Percentiles rank a stretch among this genome's conserved stretches.
Evolutionary conservation across 2,797 vertebrate genomes (phyloP).

Genomic region (Stomatorhinus walkeri): DNA sequence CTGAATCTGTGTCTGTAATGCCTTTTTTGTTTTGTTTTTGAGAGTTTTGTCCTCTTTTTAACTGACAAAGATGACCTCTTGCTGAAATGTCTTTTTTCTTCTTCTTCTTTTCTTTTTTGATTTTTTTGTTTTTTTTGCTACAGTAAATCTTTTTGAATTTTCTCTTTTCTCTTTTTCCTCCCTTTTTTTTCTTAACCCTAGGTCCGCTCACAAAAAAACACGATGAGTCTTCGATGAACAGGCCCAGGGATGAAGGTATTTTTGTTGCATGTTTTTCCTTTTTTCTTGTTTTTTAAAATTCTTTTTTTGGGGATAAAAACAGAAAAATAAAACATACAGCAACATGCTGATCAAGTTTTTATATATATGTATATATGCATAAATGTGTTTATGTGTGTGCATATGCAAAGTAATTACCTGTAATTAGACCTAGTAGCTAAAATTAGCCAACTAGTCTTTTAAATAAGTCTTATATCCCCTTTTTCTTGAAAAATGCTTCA

Average conservation of each 20-base stretch:
- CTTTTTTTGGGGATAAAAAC: constrained; percentile 25
- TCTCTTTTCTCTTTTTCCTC: constrained; percentile 61
- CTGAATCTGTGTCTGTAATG: constrained; percentile 31
- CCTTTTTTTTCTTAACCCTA: constrained; percentile 63
- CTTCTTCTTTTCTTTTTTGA: constrained; percentile 39
- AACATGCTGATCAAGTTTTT: constrained; percentile 6
- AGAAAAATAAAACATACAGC: constrained; percentile 17
- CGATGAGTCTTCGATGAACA: constrained; percentile 82
- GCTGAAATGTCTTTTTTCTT: constrained; percentile 37
- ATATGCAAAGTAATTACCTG: neutral
- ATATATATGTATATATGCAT: constrained; percentile 14
- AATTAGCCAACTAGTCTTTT: neutral
- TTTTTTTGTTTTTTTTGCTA: constrained; percentile 38
- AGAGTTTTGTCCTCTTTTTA: constrained; percentile 32
- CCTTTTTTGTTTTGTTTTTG: constrained; percentile 27
- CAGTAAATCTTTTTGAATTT: constrained; percentile 52
- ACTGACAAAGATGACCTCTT: constrained; percentile 27
- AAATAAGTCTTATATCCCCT: neutral
- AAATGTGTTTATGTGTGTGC: constrained; percentile 21
- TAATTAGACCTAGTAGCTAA: neutral
- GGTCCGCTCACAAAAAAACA: constrained; percentile 92
- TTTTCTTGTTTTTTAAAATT: constrained; percentile 30
- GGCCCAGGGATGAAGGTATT: constrained; percentile 89
- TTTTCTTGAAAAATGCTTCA: neutral
- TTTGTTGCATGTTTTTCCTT: constrained; percentile 60